Evolutionary conservation across 2,797 vertebrate genomes (phyloP), one percentile per base, ranked within the genome.

Genomic region (Salmo trutta): DNA sequence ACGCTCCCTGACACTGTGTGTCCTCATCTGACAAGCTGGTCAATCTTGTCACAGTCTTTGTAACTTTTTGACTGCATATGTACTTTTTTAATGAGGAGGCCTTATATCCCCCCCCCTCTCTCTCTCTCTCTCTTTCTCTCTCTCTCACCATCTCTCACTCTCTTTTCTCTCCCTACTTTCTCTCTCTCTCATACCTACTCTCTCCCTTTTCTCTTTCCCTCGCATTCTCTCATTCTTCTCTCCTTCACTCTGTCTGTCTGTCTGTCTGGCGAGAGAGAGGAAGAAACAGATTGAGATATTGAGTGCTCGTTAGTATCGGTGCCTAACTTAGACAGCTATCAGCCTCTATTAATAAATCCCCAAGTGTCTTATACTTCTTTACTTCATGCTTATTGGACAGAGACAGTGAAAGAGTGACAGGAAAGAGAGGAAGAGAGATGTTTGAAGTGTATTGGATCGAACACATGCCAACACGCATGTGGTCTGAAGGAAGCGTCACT

Each of bases 1-100:
- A 33, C 64, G 79, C 79, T 81, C 73, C 79, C 66, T 69, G 21
- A 72, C 24, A 64, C 10, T 10, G 81, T 15, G 74, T 70, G 74
- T 83, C 74, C 76, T 86, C 76, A 33, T 1, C 79, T 83, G 86
- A 89, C 72, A 84, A 77, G 67, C 74, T 52, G 12, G 59, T 73
- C 8, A 56, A 87, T 82, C 86, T 85, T 85, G 82, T 84, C 82
- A 81, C 75, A 75, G 74, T 80, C 79, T 73, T 80, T 68, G 65
- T 80, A 81, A 83, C 76, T 78, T 83, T 85, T 83, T 79, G 77
- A 82, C 81, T 77, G 78, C 6, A 73, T 74, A 82, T 79, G 76
- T 83, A 81, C 86, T 88, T 87, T 83, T 90, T 87, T 85, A 86
- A 89, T 84, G 83, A 81, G 80, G 80, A 7, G 41, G 73, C 56